A percentile compares a stretch with the other conserved stretches of the same genome.
These are phyloP conservation scores for Prunella himalayana DNA, from an alignment of 2,113 vertebrate genomes.

Conservation along the genomic window DNA sequence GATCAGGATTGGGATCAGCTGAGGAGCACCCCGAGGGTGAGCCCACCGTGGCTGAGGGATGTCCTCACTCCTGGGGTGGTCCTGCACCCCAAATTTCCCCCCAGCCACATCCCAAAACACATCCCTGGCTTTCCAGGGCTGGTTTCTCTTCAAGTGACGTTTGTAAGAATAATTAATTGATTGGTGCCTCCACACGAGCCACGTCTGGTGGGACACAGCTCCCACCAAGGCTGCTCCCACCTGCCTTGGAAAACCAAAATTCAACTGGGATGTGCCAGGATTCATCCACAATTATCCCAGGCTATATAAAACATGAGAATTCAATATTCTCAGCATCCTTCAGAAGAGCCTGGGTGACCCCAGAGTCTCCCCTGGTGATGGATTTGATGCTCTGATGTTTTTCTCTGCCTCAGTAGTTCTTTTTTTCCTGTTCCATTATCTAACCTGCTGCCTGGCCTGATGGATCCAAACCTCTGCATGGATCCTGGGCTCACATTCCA, in stretches of 20 bases:
- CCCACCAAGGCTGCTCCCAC: background rate
- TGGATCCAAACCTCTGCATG: background rate
- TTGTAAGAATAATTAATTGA: background rate
- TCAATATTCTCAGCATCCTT: background rate
- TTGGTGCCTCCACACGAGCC: rapidly evolving
- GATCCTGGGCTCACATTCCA: background rate
- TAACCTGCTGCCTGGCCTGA: background rate
- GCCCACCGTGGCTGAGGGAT: background rate
- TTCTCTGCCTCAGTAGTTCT: background rate
- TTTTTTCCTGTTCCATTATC: background rate
- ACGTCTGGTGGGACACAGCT: rapidly evolving
- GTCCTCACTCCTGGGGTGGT: rapidly evolving
- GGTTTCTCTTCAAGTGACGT: rapidly evolving
- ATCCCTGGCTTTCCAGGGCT: background rate
- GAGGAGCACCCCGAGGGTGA: conserved; percentile 22
- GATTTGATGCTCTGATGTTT: background rate
- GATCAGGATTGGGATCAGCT: background rate
- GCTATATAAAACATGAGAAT: background rate
- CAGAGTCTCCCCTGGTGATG: background rate
- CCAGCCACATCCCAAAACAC: background rate
- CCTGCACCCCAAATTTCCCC: background rate
- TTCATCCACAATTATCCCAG: background rate
- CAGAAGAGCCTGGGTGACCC: background rate
- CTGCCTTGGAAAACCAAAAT: background rate
- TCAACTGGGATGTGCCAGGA: background rate